Percentiles rank a stretch among this genome's conserved stretches.
Conservation (phyloP, 2,888 invertebrate species). For the Callimorpha dominula region DNA sequence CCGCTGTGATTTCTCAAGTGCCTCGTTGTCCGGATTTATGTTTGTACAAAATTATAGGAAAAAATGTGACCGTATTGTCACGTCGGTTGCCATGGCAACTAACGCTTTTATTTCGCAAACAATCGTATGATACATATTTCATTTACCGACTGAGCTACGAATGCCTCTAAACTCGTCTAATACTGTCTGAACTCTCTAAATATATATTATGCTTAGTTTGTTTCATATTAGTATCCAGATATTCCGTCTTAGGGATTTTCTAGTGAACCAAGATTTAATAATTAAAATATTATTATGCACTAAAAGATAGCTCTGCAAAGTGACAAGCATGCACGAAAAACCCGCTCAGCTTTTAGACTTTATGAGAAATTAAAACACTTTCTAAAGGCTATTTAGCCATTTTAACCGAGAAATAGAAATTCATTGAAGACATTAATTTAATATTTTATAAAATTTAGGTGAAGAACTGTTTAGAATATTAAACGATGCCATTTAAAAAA, state of each 20-base stretch:
- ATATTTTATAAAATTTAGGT: background rate
- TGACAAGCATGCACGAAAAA: background rate
- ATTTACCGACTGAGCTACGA: background rate
- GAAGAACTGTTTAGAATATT: too few species aligned
- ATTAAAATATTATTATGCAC: background rate
- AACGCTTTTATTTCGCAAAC: constrained; percentile 4
- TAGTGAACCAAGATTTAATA: background rate
- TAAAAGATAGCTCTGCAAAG: background rate
- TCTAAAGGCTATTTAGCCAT: background rate
- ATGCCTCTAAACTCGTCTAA: background rate
- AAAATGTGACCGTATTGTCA: constrained; percentile 12
- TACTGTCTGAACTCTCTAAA: background rate
- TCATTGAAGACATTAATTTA: background rate
- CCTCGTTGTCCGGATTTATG: constrained; percentile 23
- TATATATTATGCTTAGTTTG: background rate
- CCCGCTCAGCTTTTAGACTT: background rate
- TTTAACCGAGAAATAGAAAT: background rate
- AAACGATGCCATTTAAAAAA: too few species aligned
- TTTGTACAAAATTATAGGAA: constrained; percentile 8
- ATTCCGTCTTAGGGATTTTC: too few species aligned
- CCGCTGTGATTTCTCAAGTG: constrained; percentile 26
- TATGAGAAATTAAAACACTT: background rate
- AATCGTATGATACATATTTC: background rate
- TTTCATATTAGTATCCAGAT: background rate
- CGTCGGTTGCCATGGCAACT: constrained; percentile 19